Conservation (phyloP, 2,888 invertebrate species). For the Idaea aversata region DNA sequence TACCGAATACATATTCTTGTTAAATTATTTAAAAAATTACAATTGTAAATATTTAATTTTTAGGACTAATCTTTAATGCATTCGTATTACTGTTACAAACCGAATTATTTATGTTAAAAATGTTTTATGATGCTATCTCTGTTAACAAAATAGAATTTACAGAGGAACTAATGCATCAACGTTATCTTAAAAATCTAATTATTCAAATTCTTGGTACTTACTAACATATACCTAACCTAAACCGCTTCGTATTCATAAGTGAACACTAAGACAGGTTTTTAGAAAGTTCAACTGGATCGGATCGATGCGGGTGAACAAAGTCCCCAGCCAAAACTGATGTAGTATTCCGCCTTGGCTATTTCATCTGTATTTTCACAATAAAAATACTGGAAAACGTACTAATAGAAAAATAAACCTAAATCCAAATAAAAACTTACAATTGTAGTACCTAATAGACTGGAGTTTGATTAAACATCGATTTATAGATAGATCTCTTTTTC, state of each 20-base stretch:
- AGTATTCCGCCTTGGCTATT: too few species aligned
- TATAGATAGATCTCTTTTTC: slow-evolving; percentile 58
- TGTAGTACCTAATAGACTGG: slow-evolving; percentile 2
- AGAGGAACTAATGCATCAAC: background rate
- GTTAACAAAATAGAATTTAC: background rate
- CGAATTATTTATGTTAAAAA: slow-evolving; percentile 31
- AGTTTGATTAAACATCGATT: slow-evolving; percentile 17
- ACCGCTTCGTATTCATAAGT: background rate
- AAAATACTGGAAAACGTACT: too few species aligned
- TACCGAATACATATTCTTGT: slow-evolving; percentile 13
- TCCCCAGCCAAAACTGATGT: background rate
- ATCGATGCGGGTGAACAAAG: background rate
- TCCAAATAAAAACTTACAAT: too few species aligned
- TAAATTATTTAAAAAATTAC: slow-evolving; percentile 1
- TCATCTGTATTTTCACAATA: too few species aligned
- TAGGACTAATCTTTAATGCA: slow-evolving; percentile 42
- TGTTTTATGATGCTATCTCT: slow-evolving; percentile 7
- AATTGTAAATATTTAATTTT: slow-evolving; percentile 45
- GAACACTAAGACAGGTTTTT: background rate
- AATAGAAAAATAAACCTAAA: too few species aligned
- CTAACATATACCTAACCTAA: background rate
- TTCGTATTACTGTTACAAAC: slow-evolving; percentile 18
- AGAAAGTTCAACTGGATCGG: slow-evolving; percentile 25
- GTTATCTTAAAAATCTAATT: slow-evolving; percentile 3
- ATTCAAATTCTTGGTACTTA: background rate